A percentile compares a stretch with the other conserved stretches of the same genome.
Evolutionary conservation across 2,113 vertebrate genomes (phyloP).

Genomic region (Nesoenas mayeri): DNA sequence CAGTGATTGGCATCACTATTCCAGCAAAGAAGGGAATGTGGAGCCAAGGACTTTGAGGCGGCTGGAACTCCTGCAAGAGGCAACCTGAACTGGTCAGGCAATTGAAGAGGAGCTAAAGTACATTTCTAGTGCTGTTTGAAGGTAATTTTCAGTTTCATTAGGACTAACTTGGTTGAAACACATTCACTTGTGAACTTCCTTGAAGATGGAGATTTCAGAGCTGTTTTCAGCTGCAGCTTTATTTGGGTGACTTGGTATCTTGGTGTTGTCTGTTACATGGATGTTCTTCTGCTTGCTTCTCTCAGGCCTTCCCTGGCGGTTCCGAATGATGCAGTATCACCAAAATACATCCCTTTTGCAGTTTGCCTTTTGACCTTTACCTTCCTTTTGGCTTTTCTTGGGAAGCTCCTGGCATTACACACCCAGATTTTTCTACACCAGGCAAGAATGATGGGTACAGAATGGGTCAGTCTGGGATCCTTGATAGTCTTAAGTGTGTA

Average conservation of each 20-base stretch:
- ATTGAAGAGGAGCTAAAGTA: not conserved
- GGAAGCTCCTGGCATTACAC: not conserved
- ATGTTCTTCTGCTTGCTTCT: not conserved
- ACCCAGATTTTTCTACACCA: not conserved
- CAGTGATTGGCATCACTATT: not conserved
- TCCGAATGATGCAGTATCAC: not conserved
- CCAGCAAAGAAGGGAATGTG: not conserved
- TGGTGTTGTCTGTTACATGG: accelerated
- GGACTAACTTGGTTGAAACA: not conserved
- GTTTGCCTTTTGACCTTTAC: not conserved
- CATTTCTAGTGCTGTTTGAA: not conserved
- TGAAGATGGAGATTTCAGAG: not conserved
- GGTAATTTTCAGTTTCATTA: not conserved
- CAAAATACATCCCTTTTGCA: not conserved
- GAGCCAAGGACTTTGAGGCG: not conserved
- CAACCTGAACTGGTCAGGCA: not conserved
- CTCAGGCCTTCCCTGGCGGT: not conserved
- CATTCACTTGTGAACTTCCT: not conserved
- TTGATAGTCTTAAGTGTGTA: not conserved
- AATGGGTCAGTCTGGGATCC: not conserved
- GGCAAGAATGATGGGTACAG: not conserved
- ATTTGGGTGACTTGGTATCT: not conserved
- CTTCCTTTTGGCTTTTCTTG: not conserved
- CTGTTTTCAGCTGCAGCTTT: not conserved
- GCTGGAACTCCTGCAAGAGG: not conserved